Percentiles rank a stretch among this genome's conserved stretches.
Conservation (phyloP, 1,140 invertebrate genomes). For the Delia radicum region DNA sequence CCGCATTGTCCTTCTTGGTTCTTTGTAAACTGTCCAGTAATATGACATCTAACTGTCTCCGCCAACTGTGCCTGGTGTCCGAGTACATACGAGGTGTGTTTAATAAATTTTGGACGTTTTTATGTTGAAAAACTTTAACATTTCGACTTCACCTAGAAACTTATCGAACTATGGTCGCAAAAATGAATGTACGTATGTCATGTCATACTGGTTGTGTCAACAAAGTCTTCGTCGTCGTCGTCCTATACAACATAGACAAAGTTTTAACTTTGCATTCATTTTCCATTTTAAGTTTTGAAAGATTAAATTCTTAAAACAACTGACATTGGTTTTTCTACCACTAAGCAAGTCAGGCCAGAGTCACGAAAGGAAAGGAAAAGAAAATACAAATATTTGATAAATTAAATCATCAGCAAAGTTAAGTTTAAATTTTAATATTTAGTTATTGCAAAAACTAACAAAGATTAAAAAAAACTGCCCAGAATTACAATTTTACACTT, state of each 20-base stretch:
- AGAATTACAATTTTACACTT: no score
- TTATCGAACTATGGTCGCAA: no score
- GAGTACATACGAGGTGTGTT: not conserved
- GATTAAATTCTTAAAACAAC: conserved; percentile 1
- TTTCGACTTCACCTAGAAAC: no score
- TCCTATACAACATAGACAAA: not conserved
- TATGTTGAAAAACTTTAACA: not conserved
- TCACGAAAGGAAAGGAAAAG: not conserved
- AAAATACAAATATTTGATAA: not conserved
- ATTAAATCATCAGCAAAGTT: not conserved
- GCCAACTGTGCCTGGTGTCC: not conserved
- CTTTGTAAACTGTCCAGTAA: not conserved
- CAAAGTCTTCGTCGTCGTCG: not conserved
- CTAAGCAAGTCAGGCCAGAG: not conserved
- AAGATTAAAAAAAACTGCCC: no score
- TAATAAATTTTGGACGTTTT: not conserved
- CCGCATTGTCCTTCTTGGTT: not conserved
- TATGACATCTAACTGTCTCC: not conserved
- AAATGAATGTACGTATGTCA: not conserved
- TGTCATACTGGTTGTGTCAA: not conserved
- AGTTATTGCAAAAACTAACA: no score
- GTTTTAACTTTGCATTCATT: not conserved
- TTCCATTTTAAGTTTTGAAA: not conserved
- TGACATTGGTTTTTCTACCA: not conserved
- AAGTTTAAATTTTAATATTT: not conserved